Conservation (phyloP, 2,113 vertebrate genomes). For the Irena cyanogastra region DNA sequence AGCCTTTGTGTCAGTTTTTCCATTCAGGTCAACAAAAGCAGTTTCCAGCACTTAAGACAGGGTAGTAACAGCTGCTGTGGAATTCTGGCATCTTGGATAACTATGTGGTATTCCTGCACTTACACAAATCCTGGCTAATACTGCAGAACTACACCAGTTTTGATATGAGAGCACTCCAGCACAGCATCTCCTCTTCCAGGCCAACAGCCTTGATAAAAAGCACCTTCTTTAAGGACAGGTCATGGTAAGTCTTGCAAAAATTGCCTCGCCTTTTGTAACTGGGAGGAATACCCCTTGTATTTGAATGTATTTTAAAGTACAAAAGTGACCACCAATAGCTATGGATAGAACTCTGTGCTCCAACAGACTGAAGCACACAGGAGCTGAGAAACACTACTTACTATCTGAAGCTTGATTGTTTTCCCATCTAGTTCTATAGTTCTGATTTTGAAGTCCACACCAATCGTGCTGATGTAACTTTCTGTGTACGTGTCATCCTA, state of each 20-base stretch:
- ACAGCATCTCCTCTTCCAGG: neutral
- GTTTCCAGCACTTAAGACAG: neutral
- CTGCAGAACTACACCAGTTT: neutral
- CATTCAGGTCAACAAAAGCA: neutral
- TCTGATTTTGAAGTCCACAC: constrained; percentile 98
- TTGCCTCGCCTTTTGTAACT: neutral
- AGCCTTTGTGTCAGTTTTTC: neutral
- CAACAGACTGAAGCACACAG: neutral
- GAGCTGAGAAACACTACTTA: constrained; percentile 74
- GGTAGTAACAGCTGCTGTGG: neutral
- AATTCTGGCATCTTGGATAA: neutral
- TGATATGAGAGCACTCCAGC: neutral
- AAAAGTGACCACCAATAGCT: neutral
- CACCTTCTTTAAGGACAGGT: neutral
- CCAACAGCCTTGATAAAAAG: neutral
- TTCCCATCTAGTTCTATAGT: constrained; percentile 98
- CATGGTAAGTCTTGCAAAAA: neutral
- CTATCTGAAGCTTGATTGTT: constrained; percentile 98
- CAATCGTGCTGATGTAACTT: constrained; percentile 98
- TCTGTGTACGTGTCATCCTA: constrained; percentile 98
- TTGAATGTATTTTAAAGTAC: neutral
- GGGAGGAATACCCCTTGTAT: neutral
- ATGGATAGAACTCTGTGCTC: neutral
- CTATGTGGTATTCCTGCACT: neutral
- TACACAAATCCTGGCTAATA: neutral